Evolutionary conservation across 2,888 invertebrate genomes (phyloP).

Genomic region (Trichogramma dendrolimi): DNA sequence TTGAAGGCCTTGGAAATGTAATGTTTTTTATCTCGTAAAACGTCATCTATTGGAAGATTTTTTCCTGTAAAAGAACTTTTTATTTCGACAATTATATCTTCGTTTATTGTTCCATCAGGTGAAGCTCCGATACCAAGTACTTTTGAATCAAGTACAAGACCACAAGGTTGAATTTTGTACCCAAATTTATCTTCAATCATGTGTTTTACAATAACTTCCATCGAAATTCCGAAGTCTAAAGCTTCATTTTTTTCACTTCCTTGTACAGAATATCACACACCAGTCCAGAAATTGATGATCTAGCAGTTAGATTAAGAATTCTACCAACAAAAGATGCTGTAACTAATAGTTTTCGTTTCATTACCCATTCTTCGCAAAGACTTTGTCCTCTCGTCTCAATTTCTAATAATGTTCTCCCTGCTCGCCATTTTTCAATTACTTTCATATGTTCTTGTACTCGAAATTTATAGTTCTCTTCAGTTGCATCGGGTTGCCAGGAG

Average conservation of each 20-base stretch:
- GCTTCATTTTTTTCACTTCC: neutral
- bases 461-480: neutral
- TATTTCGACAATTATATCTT: no score
- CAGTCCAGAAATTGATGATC: neutral
- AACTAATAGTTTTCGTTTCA: neutral
- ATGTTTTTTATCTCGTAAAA: neutral
- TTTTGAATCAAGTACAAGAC: no score
- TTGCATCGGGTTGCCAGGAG: neutral
- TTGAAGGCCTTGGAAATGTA: neutral
- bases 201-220: neutral
- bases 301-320: neutral
- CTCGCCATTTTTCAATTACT: neutral
- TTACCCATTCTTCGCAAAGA: neutral
- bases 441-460: neutral
- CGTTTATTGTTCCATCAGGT: no score
- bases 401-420: neutral
- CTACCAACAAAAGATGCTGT: slow-evolving; percentile 1
- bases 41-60: neutral
- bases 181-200: neutral
- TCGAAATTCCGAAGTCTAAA: no score
- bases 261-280: neutral
- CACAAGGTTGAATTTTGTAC: neutral
- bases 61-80: neutral
- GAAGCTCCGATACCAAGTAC: no score
- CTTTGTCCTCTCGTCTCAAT: neutral